These are phyloP conservation scores for Hestina assimilis DNA, from an alignment of 1,140 invertebrate species.

Conservation along the genomic window DNA sequence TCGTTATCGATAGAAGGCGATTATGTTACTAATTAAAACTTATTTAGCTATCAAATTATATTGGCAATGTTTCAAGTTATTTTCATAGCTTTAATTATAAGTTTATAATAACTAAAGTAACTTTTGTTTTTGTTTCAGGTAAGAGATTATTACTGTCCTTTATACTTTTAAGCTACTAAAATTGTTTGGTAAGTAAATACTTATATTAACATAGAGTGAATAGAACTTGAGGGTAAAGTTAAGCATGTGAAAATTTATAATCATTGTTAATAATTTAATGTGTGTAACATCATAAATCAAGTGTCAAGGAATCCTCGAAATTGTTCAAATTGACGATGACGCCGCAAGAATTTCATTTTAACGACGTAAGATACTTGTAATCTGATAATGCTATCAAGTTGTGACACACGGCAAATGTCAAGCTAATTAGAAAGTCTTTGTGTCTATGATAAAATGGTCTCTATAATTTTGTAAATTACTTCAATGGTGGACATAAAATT, in stretches of 20 bases:
- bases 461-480: too few relatives aligned
- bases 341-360: conserved; percentile 31
- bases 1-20: too few relatives aligned
- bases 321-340: conserved; percentile 36
- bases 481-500: background rate
- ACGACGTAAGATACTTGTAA: conserved; percentile 40
- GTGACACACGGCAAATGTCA: conserved; percentile 33
- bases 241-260: conserved; percentile 18
- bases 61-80: too few relatives aligned
- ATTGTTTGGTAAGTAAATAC: background rate
- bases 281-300: conserved; percentile 35
- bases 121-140: conserved; percentile 26
- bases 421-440: background rate
- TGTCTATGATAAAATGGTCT: too few relatives aligned
- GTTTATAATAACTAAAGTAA: too few relatives aligned
- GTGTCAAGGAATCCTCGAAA: conserved; percentile 32
- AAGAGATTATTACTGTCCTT: background rate
- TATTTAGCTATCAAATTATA: too few relatives aligned
- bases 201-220: background rate
- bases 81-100: too few relatives aligned
- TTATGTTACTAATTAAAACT: too few relatives aligned
- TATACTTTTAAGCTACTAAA: background rate
- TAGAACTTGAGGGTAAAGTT: background rate
- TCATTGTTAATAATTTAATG: conserved; percentile 21
- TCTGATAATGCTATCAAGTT: conserved; percentile 43